Evolutionary conservation across 2,888 invertebrate genomes (phyloP), one percentile per base, ranked within the genome.

Genomic region (Argynnis bischoffii): DNA sequence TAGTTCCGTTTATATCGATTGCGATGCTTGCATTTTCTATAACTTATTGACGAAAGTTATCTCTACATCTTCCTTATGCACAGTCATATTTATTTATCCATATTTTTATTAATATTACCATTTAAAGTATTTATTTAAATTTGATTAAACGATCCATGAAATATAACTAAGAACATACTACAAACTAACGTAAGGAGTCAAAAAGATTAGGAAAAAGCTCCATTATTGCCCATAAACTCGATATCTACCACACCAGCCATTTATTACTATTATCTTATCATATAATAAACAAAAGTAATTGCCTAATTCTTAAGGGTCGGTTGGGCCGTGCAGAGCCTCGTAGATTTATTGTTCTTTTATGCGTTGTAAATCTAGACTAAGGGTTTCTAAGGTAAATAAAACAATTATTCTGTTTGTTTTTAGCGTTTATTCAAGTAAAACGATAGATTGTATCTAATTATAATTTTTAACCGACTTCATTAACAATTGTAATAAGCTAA

Each of bases 221-320:
- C 16, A 63, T 72, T 69, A 72, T 64, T 60, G 63, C 54, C 50
- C 55, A 71, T 66, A 72, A 72, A 69, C 53, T 46, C 51, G 64
- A 64, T 73, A 70, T 71, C 70, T 70, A 66, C 67, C 61, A 69
- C 61, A 63, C 68, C 75, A 77, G 77, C 75, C 72, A 73, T 74
- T 70, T 72, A 81, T 86, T 83, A 79, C 79, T 79, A 81, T 83
- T 84, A 82, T 78, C 77, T 83, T 84, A 76, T 81, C 77, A 79
- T 79, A 80, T 79, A 80, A 84, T 85, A 87, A 89, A 88, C 81
- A 81, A 85, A 86, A 83, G 82, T 87, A 89, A 90, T 89, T 84
- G 82, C 81, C 82, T 85, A 88, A 90, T 91, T 89, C 87, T 86
- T 88, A 85, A 81, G 83, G 83, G 83, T 76, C 79, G 76, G 73